Percentiles rank a stretch among this genome's conserved stretches.
Conservation (phyloP, 92 coral and sea anemone species). For the Pocillopora grandis region DNA sequence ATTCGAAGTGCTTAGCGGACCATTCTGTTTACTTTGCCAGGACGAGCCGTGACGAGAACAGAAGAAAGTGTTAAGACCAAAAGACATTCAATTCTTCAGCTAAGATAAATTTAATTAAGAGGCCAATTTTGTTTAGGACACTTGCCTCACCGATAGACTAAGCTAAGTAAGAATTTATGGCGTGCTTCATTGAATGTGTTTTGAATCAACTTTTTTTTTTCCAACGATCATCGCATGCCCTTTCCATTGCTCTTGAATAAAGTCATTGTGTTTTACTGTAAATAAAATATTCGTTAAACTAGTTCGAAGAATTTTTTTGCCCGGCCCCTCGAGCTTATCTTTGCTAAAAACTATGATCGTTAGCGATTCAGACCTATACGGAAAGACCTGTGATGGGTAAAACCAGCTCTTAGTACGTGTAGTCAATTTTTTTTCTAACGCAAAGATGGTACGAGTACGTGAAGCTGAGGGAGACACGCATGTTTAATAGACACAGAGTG, state of each 20-base stretch:
- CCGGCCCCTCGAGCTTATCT: neutral
- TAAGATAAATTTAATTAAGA: neutral
- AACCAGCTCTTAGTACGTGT: too few relatives aligned
- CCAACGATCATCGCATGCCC: neutral
- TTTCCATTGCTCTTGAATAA: neutral
- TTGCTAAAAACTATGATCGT: too few relatives aligned
- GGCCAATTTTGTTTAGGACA: too few relatives aligned
- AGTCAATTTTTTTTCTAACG: too few relatives aligned
- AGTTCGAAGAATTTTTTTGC: neutral
- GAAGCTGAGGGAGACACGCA: too few relatives aligned
- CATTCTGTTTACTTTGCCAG: slow-evolving; percentile 6
- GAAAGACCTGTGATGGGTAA: too few relatives aligned
- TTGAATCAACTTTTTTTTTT: neutral
- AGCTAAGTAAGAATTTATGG: neutral
- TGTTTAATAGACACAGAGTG: too few relatives aligned
- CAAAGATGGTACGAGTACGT: too few relatives aligned
- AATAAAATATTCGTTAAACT: slow-evolving; percentile 14
- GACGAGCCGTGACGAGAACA: slow-evolving; percentile 27
- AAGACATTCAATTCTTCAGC: neutral
- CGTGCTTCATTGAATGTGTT: neutral
- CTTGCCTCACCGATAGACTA: too few relatives aligned
- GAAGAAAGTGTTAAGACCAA: neutral
- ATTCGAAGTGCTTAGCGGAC: neutral
- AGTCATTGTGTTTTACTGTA: slow-evolving; percentile 23
- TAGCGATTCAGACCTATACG: too few relatives aligned